Conservation (phyloP, 1,140 invertebrate species). For the Cataglyphis hispanica region DNA sequence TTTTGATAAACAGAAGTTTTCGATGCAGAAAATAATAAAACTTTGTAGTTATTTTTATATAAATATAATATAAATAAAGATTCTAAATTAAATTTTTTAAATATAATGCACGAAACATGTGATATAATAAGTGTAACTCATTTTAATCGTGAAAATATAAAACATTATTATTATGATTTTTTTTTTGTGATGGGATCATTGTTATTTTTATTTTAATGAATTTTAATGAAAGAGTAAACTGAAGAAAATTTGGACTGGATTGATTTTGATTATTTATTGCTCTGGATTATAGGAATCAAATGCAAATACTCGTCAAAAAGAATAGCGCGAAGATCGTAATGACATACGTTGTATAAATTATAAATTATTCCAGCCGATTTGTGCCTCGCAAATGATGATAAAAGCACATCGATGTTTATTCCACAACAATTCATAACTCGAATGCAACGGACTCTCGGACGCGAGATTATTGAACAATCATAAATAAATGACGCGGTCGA, state of each 20-base stretch:
- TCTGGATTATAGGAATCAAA: not conserved
- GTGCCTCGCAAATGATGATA: constrained; percentile 13
- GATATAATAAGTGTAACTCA: not conserved
- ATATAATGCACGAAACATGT: too few species aligned
- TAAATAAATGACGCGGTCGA: constrained; percentile 51
- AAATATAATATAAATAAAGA: not conserved
- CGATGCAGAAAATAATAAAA: not conserved
- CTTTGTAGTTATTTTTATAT: too few species aligned
- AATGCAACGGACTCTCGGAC: not conserved
- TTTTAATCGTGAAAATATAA: constrained; percentile 1
- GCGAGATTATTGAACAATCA: constrained; percentile 27
- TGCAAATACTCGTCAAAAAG: constrained; percentile 10
- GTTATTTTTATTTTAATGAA: not conserved
- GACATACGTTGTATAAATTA: constrained; percentile 22
- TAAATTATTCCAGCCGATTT: constrained; percentile 44
- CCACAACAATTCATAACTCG: constrained; percentile 41
- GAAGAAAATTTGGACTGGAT: not conserved
- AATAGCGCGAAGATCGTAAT: constrained; percentile 22
- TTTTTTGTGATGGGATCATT: not conserved
- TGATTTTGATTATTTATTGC: constrained; percentile 4
- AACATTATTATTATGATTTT: not conserved
- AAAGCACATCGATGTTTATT: constrained; percentile 45
- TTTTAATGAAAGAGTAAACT: not conserved
- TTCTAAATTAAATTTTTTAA: not conserved
- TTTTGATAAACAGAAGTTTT: not conserved